Percentiles rank a stretch among this genome's conserved stretches.
Evolutionary conservation across 1,140 invertebrate species (phyloP).

Genomic region (Magallana angulata): DNA sequence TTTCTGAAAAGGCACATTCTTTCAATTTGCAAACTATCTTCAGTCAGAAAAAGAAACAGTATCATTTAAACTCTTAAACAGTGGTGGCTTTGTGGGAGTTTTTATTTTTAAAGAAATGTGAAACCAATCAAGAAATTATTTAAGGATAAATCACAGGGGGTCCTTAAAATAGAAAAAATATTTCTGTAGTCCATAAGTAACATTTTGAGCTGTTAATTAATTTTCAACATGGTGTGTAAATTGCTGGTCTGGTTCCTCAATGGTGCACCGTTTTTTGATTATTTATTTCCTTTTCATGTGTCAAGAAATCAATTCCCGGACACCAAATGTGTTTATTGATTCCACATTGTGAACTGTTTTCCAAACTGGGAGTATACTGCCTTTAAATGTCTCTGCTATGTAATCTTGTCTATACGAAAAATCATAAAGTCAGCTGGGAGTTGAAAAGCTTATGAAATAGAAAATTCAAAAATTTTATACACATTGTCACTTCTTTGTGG

Average conservation of each 20-base stretch:
- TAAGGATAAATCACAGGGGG: neutral
- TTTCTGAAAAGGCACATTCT: slow-evolving; percentile 5
- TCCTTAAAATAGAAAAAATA: neutral
- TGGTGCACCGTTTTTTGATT: neutral
- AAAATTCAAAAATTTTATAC: slow-evolving; percentile 21
- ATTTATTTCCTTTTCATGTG: slow-evolving; percentile 36
- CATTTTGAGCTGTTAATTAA: slow-evolving; percentile 23
- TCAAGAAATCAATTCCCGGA: slow-evolving; percentile 39
- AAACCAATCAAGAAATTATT: slow-evolving; percentile 17
- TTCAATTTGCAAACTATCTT: neutral
- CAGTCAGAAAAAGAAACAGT: neutral
- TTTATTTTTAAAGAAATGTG: slow-evolving; percentile 22
- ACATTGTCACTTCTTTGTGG: slow-evolving; percentile 8
- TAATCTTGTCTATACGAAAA: neutral
- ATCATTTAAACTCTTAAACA: slow-evolving; percentile 12
- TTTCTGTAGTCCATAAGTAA: neutral
- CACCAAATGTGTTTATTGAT: slow-evolving; percentile 33
- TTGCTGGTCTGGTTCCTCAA: neutral
- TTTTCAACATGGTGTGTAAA: neutral
- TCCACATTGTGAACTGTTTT: slow-evolving; percentile 25
- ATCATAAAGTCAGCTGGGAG: slow-evolving; percentile 5
- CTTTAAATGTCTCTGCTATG: neutral
- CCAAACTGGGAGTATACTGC: neutral
- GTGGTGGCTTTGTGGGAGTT: neutral
- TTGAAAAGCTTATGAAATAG: slow-evolving; percentile 6